Evolutionary conservation across 1,140 invertebrate genomes (phyloP).

Genomic region (Trichonephila clavata): DNA sequence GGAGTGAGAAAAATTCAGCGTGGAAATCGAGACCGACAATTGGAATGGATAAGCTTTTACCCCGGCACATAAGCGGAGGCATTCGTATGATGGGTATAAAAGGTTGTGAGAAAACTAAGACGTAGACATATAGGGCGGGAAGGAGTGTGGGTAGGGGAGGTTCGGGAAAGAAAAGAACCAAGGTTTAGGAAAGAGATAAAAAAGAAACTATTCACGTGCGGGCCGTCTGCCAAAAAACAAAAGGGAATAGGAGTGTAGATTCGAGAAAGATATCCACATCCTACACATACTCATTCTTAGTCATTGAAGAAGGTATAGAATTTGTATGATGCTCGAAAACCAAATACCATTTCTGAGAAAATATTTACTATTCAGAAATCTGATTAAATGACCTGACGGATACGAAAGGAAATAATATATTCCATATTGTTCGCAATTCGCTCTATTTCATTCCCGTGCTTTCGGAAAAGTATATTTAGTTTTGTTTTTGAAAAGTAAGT

Average conservation of each 20-base stretch:
- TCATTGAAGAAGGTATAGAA: conserved; percentile 14
- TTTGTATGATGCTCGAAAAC: conserved; percentile 4
- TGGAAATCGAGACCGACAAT: conserved; percentile 7
- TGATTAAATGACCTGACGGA: not conserved
- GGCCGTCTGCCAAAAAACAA: conserved; percentile 30
- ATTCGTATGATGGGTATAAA: not conserved
- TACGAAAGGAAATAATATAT: not conserved
- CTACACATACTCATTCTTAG: conserved; percentile 31
- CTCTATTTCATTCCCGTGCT: not conserved
- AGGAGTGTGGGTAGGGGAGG: not conserved
- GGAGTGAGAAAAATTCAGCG: not conserved
- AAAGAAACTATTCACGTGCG: conserved; percentile 43
- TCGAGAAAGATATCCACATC: conserved; percentile 10
- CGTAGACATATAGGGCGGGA: conserved; percentile 33
- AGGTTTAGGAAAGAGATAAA: conserved; percentile 26
- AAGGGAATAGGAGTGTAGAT: conserved; percentile 23
- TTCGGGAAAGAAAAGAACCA: conserved; percentile 4
- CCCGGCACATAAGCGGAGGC: not conserved
- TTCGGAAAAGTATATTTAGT: not conserved
- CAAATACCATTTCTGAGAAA: not conserved
- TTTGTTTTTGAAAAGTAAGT: no score
- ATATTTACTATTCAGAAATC: conserved; percentile 18
- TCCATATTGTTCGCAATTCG: not conserved
- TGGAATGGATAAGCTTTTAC: conserved; percentile 3
- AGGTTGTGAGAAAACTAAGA: conserved; percentile 25